phyloP scores from a whole-genome alignment of 2,113 vertebrate species.

The Clinocottus analis region DNA sequence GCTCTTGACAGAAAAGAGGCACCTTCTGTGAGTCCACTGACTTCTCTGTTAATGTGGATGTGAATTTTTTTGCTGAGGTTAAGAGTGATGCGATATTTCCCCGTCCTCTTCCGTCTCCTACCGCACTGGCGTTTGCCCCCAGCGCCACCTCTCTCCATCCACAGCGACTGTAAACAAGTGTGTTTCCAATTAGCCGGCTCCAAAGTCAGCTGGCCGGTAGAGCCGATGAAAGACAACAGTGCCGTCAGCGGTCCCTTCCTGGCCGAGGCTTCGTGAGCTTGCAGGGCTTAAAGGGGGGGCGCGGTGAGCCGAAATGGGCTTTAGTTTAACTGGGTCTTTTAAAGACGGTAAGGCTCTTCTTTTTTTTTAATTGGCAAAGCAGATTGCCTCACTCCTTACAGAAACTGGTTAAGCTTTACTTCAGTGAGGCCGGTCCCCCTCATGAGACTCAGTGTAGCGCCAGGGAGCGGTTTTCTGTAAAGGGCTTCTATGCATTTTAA shows the following conservation, averaged over 20 bases:
- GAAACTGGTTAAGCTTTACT: slow-evolving; percentile 48
- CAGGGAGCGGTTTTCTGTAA: slow-evolving; percentile 24
- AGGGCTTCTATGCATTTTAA: slow-evolving; percentile 26
- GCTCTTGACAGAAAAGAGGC: slow-evolving; percentile 15
- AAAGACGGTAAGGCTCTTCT: slow-evolving; percentile 45
- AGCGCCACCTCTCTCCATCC: slow-evolving; percentile 39
- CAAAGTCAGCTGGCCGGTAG: slow-evolving; percentile 49
- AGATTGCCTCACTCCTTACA: slow-evolving; percentile 49
- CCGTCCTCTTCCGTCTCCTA: slow-evolving; percentile 33
- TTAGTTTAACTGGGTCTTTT: slow-evolving; percentile 61
- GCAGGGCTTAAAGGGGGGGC: slow-evolving; percentile 27
- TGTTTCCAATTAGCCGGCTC: slow-evolving; percentile 72
- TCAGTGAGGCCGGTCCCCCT: slow-evolving; percentile 26
- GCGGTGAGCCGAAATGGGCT: slow-evolving; percentile 47
- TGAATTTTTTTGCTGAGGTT: slow-evolving; percentile 13
- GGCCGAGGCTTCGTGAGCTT: not conserved
- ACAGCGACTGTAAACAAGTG: slow-evolving; percentile 67
- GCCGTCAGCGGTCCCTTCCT: slow-evolving; percentile 42
- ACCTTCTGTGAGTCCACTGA: not conserved
- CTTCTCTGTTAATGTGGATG: slow-evolving; percentile 10
- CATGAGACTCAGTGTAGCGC: slow-evolving; percentile 6
- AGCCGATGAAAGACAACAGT: slow-evolving; percentile 50
- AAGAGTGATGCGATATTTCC: slow-evolving; percentile 1
- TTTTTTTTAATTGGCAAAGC: slow-evolving; percentile 58
- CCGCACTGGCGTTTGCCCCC: slow-evolving; percentile 26